phyloP scores from a whole-genome alignment of 2,888 invertebrate genomes.

The Eristalis pertinax region DNA sequence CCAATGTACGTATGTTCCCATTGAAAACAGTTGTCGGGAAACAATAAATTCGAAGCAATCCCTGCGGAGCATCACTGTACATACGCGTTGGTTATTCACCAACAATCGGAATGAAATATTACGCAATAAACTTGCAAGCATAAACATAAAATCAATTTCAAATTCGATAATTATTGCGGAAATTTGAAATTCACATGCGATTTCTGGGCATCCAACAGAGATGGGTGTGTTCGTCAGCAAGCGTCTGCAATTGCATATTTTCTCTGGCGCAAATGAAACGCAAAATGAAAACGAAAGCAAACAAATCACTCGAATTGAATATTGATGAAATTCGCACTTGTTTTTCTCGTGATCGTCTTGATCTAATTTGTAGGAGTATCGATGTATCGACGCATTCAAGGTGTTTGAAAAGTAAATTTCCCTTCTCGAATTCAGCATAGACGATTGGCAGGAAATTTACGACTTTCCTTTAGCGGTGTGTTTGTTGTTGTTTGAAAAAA shows the following conservation, averaged over 20 bases:
- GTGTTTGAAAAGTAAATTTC: conserved; percentile 6
- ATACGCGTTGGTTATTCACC: not conserved
- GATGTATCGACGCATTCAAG: not conserved
- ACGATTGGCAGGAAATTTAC: conserved; percentile 22
- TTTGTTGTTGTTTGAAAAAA: conserved; percentile 24
- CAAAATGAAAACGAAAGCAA: conserved; percentile 29
- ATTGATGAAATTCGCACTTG: not conserved
- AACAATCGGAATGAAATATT: not conserved
- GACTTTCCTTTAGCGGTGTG: not conserved
- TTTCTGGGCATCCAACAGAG: not conserved
- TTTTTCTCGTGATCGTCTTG: not conserved
- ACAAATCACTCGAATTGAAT: conserved; percentile 21
- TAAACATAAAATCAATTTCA: conserved; percentile 14
- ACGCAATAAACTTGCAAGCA: not conserved
- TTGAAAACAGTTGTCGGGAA: not conserved
- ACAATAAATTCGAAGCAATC: not conserved
- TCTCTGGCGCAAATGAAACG: not conserved
- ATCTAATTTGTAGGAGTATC: not conserved
- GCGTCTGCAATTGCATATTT: not conserved
- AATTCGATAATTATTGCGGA: conserved; percentile 10
- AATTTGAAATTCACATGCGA: conserved; percentile 14
- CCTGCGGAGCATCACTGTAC: not conserved
- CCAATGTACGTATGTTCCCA: not conserved
- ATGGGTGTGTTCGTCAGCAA: no score
- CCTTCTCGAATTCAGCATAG: not conserved